A percentile compares a stretch with the other conserved stretches of the same genome.
Conservation (phyloP, 2,888 invertebrate species). For the Minunthozetes semirufus region DNA sequence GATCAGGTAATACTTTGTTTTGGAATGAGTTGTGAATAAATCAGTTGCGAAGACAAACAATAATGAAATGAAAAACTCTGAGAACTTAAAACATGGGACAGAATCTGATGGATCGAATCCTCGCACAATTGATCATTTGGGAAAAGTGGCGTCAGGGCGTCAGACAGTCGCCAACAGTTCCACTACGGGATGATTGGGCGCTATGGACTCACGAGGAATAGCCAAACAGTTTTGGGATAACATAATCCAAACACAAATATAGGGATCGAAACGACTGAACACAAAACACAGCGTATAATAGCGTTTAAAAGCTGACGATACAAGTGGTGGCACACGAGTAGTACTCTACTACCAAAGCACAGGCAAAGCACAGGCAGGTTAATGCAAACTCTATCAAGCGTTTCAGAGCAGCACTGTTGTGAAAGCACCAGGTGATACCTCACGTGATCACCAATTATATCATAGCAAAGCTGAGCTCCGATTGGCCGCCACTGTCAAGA, state of each 20-base stretch:
- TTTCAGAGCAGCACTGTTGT: slow-evolving; percentile 6
- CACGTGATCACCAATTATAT: neutral
- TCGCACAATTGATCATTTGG: neutral
- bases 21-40: neutral
- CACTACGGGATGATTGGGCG: neutral
- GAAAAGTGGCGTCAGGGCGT: neutral
- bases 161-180: slow-evolving; percentile 16
- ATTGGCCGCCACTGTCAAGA: neutral
- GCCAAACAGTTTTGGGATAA: neutral
- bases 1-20: slow-evolving; percentile 15
- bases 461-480: neutral
- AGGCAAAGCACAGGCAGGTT: neutral
- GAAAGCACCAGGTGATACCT: slow-evolving; percentile 27
- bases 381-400: slow-evolving; percentile 16
- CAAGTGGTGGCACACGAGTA: slow-evolving; percentile 25
- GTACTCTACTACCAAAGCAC: no score
- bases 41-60: neutral
- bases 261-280: neutral
- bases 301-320: slow-evolving; percentile 1
- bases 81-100: slow-evolving; percentile 21
- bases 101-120: neutral
- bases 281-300: neutral
- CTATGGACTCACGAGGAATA: slow-evolving; percentile 16
- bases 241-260: slow-evolving; percentile 1
- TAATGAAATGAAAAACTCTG: neutral